Conservation (phyloP, 2,113 vertebrate species). For the Oryzias curvinotus region DNA sequence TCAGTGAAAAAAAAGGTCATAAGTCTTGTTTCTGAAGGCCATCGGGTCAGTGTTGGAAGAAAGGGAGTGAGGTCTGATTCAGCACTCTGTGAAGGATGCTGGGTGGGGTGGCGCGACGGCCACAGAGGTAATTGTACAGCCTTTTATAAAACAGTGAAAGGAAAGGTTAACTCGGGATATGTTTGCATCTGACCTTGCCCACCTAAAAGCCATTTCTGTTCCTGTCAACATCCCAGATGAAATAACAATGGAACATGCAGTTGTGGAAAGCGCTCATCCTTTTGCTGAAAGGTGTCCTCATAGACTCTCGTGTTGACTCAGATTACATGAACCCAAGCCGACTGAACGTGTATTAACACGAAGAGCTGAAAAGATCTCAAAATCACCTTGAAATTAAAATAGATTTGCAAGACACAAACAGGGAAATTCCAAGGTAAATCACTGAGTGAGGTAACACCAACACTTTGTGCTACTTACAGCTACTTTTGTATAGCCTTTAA, state of each 20-base stretch:
- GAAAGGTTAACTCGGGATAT: constrained; percentile 37
- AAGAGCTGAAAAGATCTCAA: constrained; percentile 29
- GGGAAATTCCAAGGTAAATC: constrained; percentile 69
- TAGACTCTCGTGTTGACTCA: constrained; percentile 21
- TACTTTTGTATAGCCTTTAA: constrained; percentile 21
- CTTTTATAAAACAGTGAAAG: constrained; percentile 50
- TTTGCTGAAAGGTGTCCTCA: constrained; percentile 15
- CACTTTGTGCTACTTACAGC: constrained; percentile 20
- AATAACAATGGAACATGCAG: background rate
- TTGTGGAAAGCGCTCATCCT: background rate
- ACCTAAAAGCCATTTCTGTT: background rate
- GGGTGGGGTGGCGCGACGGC: constrained; percentile 8
- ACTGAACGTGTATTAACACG: constrained; percentile 33
- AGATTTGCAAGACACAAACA: constrained; percentile 11
- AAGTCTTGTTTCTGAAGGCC: constrained; percentile 45
- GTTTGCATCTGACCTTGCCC: background rate
- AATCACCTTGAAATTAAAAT: constrained; percentile 21
- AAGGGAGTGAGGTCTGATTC: constrained; percentile 61
- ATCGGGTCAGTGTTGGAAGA: constrained; percentile 61
- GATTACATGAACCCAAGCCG: constrained; percentile 19
- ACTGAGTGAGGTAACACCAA: constrained; percentile 44
- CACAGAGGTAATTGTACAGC: constrained; percentile 21
- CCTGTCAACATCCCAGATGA: background rate
- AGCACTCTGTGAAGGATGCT: constrained; percentile 55
- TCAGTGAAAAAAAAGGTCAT: constrained; percentile 61